Base-by-base conservation (phyloP, 2,797 vertebrate species). In the Ateles fusciceps region DNA sequence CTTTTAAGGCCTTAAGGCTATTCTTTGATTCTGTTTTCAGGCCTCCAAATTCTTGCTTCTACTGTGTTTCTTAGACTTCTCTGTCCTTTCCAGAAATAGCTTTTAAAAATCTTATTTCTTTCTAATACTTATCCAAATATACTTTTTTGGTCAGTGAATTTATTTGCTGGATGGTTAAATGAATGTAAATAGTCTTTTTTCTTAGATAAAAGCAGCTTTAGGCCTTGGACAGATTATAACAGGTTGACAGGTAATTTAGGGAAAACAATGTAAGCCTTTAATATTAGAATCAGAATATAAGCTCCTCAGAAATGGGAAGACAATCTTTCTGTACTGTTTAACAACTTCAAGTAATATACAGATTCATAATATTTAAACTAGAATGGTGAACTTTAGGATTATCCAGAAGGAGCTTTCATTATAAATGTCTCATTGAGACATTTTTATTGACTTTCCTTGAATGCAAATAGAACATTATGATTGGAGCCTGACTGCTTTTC, bases 81-180 rank as follows among this genome's bases (percentile, higher is more conserved):
- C 30, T 42, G 5, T 78, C 36, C 8, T 76, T 84, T 84, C 50
- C 13, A 72, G 44, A 39, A 36, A 24, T 39, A 71, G 3, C 19
- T 91, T 95, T 90, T 30, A 21, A 92, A 89, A 64, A 30, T 50
- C 24, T 17, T 78, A 7, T 57, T 93, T 55, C 33, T 96, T 96
- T 85, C 85, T 57, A 30, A 26, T 71, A 2, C 28, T 83, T 72
- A 80, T 28, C 46, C 33, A 81, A 30, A 15, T 61, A 55, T 13
- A 61, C 19, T 46, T 64, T 79, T 85, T 79, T 64, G 26, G 13
- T 52, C 55, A 71, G 10, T 71, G 39, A 48, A 79, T 90, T 61
- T 92, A 33, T 96, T 59, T 94, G 87, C 59, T 85, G 24, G 12
- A 48, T 85, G 44, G 14, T 85, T 89, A 91, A 48, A 30, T 87